Evolutionary conservation across 2,797 vertebrate genomes (phyloP).

Genomic region (Botia kubotai): DNA sequence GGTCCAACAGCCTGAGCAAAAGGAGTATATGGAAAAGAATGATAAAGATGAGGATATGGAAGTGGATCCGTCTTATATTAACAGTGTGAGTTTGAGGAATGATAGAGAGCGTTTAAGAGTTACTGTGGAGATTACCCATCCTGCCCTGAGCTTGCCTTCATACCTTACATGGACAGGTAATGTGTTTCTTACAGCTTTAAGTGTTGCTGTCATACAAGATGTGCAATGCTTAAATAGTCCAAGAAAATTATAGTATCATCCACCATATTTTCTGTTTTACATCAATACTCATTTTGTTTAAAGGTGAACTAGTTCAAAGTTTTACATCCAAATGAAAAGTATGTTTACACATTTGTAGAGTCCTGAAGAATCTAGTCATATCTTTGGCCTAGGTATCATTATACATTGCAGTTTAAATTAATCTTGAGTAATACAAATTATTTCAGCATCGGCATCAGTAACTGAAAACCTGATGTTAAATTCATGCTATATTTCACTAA

Average conservation of each 20-base stretch:
- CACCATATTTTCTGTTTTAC: background rate
- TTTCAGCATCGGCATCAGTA: no score
- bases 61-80: conserved; percentile 67
- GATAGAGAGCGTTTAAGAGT: conserved; percentile 70
- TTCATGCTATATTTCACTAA: no score
- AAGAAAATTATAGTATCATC: background rate
- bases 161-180: conserved; percentile 79
- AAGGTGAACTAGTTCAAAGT: background rate
- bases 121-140: conserved; percentile 77
- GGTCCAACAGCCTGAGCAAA: conserved; percentile 42
- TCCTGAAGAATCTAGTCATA: background rate
- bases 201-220: background rate
- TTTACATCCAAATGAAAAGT: background rate
- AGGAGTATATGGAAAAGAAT: conserved; percentile 54
- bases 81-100: conserved; percentile 69
- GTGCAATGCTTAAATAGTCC: background rate
- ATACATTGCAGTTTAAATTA: no score
- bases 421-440: no score
- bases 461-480: no score
- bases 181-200: background rate
- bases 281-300: background rate
- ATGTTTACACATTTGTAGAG: background rate
- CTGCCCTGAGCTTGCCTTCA: conserved; percentile 73
- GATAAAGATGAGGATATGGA: conserved; percentile 53
- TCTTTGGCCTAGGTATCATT: background rate